phyloP scores from a whole-genome alignment of 2,113 vertebrate genomes.

The Nothobranchius furzeri region DNA sequence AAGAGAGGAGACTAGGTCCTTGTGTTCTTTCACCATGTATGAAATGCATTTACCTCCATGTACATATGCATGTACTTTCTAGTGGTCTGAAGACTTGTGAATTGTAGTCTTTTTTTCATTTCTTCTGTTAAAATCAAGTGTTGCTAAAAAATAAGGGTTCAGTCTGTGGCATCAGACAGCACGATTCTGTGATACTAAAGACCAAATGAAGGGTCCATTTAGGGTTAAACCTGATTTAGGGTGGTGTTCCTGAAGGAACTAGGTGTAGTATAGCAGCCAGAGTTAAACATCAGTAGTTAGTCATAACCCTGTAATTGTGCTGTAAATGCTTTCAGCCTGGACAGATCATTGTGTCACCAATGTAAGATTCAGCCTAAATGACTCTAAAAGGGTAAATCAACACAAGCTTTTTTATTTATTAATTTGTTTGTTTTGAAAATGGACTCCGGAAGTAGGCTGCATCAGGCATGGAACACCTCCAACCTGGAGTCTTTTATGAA shows the following conservation, averaged over 20 bases:
- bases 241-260: neutral
- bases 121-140: constrained; percentile 32
- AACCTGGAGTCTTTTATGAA: too few species aligned
- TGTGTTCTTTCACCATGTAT: constrained; percentile 45
- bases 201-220: constrained; percentile 6
- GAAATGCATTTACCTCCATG: constrained; percentile 39
- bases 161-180: constrained; percentile 19
- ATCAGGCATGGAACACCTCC: too few species aligned
- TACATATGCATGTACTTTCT: constrained; percentile 60
- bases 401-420: neutral
- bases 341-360: neutral
- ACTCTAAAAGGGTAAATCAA: constrained; percentile 42
- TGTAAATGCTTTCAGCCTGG: constrained; percentile 31
- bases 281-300: constrained; percentile 22
- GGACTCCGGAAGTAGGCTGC: too few species aligned
- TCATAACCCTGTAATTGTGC: constrained; percentile 20
- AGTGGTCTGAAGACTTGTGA: constrained; percentile 54
- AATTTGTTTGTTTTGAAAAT: neutral
- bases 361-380: neutral
- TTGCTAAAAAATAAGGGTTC: constrained; percentile 21
- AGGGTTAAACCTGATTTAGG: constrained; percentile 16
- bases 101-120: constrained; percentile 27
- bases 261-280: constrained; percentile 26
- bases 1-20: constrained; percentile 33
- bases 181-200: constrained; percentile 6